Evolutionary conservation across 2,888 invertebrate genomes (phyloP).

Genomic region (Nycteola revayana): DNA sequence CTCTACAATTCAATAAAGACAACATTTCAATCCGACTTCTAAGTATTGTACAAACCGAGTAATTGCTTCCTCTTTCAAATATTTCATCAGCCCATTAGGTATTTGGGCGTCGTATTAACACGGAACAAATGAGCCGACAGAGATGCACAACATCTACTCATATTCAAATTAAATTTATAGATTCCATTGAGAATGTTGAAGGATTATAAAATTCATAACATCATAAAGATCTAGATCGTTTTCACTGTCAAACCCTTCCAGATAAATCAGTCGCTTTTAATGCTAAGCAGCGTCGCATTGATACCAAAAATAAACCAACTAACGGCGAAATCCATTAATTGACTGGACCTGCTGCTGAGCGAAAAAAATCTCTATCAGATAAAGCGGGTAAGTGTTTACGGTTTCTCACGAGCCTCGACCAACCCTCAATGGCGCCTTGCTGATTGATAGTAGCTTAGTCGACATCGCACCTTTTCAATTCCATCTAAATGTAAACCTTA

Average conservation of each 20-base stretch:
- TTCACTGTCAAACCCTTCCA: constrained; percentile 68
- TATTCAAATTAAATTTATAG: too few species aligned
- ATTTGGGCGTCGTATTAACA: constrained; percentile 15
- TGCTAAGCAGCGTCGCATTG: constrained; percentile 63
- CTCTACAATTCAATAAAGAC: constrained; percentile 58
- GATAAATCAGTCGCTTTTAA: constrained; percentile 71
- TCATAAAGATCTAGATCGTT: constrained; percentile 52
- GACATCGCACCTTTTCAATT: constrained; percentile 57
- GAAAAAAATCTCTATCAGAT: constrained; percentile 77
- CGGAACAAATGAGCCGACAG: constrained; percentile 22
- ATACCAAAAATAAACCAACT: constrained; percentile 73
- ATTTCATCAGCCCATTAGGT: constrained; percentile 5
- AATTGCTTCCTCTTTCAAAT: constrained; percentile 14
- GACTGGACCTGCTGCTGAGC: constrained; percentile 74
- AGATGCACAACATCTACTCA: constrained; percentile 8
- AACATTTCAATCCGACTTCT: constrained; percentile 50
- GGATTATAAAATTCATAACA: constrained; percentile 42
- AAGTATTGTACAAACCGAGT: constrained; percentile 24
- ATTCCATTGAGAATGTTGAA: too few species aligned
- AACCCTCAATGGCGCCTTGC: constrained; percentile 81
- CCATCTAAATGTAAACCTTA: constrained; percentile 39
- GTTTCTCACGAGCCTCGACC: constrained; percentile 78
- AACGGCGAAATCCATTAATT: constrained; percentile 80
- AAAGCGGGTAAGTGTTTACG: constrained; percentile 80
- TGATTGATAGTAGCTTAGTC: constrained; percentile 77